These are phyloP conservation scores for Passer domesticus DNA, from an alignment of 2,113 vertebrate genomes.

Conservation along the genomic window DNA sequence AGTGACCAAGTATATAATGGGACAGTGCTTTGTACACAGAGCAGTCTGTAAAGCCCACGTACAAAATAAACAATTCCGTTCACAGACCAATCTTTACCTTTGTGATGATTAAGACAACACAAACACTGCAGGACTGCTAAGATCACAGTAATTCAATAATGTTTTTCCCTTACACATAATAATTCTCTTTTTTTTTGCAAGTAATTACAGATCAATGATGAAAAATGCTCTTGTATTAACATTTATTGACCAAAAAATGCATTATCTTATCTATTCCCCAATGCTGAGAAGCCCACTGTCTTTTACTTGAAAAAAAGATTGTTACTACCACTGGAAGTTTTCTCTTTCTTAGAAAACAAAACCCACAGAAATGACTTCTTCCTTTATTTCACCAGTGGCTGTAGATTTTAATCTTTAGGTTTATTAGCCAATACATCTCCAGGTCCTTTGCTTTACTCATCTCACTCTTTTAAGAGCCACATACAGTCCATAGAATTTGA, in stretches of 20 bases:
- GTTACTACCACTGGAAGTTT: neutral
- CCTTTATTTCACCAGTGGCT: neutral
- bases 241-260: neutral
- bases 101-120: neutral
- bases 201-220: neutral
- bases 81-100: neutral
- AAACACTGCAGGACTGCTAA: neutral
- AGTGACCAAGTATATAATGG: fast-evolving
- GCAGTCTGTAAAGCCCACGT: neutral
- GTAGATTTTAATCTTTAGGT: neutral
- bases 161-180: neutral
- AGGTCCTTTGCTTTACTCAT: neutral
- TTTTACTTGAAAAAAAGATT: neutral
- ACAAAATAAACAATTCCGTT: neutral
- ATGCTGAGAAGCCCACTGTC: neutral
- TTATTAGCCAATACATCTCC: neutral
- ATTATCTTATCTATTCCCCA: neutral
- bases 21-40: neutral
- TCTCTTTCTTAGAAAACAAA: neutral
- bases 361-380: neutral
- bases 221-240: neutral
- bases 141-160: neutral
- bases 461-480: neutral
- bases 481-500: neutral
- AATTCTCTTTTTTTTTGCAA: neutral